Percentiles rank a stretch among this genome's conserved stretches.
These are phyloP conservation scores for Coelopa pilipes DNA, from an alignment of 2,888 invertebrate genomes.

Conservation along the genomic window DNA sequence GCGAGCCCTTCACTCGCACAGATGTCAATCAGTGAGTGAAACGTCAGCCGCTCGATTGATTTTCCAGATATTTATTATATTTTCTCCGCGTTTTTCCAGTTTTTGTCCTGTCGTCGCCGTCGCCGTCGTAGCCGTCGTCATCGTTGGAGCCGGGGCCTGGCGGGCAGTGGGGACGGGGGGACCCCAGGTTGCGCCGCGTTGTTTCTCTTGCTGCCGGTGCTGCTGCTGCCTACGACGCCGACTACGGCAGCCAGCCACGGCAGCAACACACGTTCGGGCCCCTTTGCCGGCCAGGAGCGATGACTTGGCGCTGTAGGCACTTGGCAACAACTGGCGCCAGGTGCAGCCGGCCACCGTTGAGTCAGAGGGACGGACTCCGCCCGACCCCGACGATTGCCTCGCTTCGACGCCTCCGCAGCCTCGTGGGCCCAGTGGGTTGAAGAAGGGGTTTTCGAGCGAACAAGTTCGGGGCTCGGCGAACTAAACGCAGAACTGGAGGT, in stretches of 20 bases:
- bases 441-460: no score
- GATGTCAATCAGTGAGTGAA: slow-evolving; percentile 14
- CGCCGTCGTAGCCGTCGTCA: background rate
- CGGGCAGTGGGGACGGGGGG: background rate
- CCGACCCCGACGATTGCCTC: no score
- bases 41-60: slow-evolving; percentile 50
- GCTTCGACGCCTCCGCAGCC: no score
- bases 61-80: slow-evolving; percentile 39
- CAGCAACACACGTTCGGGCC: background rate
- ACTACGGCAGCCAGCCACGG: background rate
- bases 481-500: no score
- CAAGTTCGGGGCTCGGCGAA: no score
- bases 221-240: background rate
- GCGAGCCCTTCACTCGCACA: background rate
- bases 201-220: background rate
- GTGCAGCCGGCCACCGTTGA: no score
- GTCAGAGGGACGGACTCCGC: no score
- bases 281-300: no score
- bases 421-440: no score
- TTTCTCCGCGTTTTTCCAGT: slow-evolving; percentile 3
- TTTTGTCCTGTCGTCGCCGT: background rate
- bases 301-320: no score
- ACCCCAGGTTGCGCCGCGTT: no score
- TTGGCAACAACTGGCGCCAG: no score
- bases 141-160: background rate